Conservation (phyloP, 2,888 invertebrate species). For the Matsumyia berberina region DNA sequence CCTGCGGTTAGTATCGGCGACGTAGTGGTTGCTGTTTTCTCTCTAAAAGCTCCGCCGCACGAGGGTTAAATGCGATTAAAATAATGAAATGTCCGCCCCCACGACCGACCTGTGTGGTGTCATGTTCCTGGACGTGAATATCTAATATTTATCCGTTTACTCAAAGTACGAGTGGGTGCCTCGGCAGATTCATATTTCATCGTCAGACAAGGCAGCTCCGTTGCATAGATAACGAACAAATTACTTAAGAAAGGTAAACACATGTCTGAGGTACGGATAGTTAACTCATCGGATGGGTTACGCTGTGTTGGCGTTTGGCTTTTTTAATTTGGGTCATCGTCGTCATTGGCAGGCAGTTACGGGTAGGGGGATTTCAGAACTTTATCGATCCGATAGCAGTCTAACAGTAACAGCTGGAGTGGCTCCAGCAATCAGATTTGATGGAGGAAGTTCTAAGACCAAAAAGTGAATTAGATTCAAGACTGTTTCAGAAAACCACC, state of each 20-base stretch:
- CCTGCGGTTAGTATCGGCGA: slow-evolving; percentile 34
- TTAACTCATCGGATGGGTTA: slow-evolving; percentile 1
- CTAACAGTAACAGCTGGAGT: no score
- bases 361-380: neutral
- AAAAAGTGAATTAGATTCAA: no score
- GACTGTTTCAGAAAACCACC: no score
- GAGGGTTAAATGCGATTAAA: slow-evolving; percentile 49
- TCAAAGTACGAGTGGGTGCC: slow-evolving; percentile 28
- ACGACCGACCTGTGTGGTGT: slow-evolving; percentile 12
- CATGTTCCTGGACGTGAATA: slow-evolving; percentile 61
- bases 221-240: slow-evolving; percentile 44
- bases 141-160: slow-evolving; percentile 59
- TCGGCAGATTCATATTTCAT: slow-evolving; percentile 34
- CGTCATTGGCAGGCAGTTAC: neutral
- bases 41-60: neutral
- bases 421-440: no score
- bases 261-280: neutral
- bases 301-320: slow-evolving; percentile 27
- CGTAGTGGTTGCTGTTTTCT: slow-evolving; percentile 15
- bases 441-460: no score
- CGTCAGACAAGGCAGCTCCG: neutral
- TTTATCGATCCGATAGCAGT: slow-evolving; percentile 1
- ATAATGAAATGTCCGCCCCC: slow-evolving; percentile 53
- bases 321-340: slow-evolving; percentile 30
- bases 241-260: slow-evolving; percentile 53